Conservation (phyloP, 1,140 invertebrate genomes). For the Hylaeus volcanicus region DNA sequence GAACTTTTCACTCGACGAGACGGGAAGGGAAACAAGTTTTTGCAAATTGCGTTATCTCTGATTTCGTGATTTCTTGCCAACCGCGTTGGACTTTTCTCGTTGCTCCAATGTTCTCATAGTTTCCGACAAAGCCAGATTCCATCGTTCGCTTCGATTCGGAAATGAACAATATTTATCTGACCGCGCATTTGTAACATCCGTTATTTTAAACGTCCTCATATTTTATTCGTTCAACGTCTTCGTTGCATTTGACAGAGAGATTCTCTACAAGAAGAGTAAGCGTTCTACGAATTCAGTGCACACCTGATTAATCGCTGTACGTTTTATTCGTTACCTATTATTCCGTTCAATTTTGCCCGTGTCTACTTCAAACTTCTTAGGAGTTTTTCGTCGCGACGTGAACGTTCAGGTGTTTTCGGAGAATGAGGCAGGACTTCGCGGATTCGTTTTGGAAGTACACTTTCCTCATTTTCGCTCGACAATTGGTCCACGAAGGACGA, state of each 20-base stretch:
- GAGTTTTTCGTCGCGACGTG: background rate
- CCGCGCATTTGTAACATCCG: no score
- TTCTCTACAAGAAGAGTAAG: no score
- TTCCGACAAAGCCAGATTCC: no score
- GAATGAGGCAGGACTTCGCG: no score
- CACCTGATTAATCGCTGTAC: no score
- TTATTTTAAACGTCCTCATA: no score
- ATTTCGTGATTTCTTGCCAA: background rate
- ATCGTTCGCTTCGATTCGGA: background rate
- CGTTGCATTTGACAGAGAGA: no score
- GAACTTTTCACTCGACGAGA: background rate
- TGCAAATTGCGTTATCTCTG: background rate
- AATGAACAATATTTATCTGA: no score
- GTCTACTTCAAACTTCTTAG: no score
- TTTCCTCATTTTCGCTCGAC: conserved; percentile 12
- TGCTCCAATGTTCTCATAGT: background rate
- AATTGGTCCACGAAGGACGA: conserved; percentile 13
- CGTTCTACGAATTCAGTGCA: no score
- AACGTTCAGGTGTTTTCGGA: background rate
- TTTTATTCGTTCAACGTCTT: no score
- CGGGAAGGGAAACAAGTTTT: background rate
- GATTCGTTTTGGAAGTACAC: background rate
- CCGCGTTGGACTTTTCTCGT: background rate
- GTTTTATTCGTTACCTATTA: background rate
- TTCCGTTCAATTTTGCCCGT: no score